phyloP scores from a whole-genome alignment of 2,797 vertebrate genomes.

The Enoplosus armatus region DNA sequence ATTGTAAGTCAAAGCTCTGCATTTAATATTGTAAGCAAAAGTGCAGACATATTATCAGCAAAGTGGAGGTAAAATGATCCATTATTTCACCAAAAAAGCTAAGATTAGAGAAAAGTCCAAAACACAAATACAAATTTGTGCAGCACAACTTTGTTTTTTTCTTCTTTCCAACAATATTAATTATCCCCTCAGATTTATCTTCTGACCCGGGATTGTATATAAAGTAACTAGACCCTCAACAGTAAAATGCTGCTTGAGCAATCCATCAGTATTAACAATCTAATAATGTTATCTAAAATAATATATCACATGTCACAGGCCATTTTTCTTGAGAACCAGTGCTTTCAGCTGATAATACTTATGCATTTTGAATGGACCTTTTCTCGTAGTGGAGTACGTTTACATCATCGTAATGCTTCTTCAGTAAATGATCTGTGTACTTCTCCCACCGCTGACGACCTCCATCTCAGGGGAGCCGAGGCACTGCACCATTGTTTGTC shows the following conservation, averaged over 20 bases:
- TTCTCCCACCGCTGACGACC: constrained; percentile 16
- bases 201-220: no score
- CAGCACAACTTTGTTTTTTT: neutral
- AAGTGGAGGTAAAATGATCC: no score
- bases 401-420: neutral
- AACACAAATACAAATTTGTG: neutral
- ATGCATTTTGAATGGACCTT: neutral
- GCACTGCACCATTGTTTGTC: constrained; percentile 27
- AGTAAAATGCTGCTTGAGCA: constrained; percentile 7
- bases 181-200: no score
- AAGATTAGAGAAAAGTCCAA: no score
- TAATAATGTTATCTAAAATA: neutral
- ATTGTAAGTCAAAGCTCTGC: no score
- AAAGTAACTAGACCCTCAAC: no score
- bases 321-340: neutral
- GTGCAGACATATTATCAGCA: no score
- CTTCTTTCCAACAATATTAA: no score
- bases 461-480: constrained; percentile 21
- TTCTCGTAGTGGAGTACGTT: neutral
- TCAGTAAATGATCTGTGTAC: constrained; percentile 3
- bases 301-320: neutral
- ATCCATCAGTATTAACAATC: neutral
- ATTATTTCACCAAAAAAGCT: no score
- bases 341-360: neutral
- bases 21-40: no score